A percentile compares a stretch with the other conserved stretches of the same genome.
Evolutionary conservation across 2,888 invertebrate genomes (phyloP).

Genomic region (Plebejus argus): DNA sequence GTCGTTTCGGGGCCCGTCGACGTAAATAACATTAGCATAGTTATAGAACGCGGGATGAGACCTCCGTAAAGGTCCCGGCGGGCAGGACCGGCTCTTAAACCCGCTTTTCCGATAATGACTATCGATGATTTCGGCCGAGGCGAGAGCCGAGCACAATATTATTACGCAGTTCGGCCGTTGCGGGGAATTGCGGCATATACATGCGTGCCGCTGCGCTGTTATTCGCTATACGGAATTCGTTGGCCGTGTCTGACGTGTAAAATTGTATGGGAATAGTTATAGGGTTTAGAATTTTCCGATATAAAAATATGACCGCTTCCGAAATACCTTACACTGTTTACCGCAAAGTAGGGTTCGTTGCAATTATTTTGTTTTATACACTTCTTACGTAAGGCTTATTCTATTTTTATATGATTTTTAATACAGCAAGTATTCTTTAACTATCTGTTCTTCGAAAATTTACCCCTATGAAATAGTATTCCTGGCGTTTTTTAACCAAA

Average conservation of each 20-base stretch:
- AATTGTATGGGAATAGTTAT: conserved; percentile 37
- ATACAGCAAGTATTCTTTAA: too few relatives aligned
- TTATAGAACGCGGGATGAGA: conserved; percentile 79
- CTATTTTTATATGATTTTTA: too few relatives aligned
- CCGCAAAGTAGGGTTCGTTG: not conserved
- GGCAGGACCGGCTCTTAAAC: conserved; percentile 75
- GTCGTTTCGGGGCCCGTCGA: conserved; percentile 73
- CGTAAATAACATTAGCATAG: conserved; percentile 81
- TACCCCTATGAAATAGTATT: too few relatives aligned
- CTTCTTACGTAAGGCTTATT: not conserved
- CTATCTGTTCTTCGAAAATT: too few relatives aligned
- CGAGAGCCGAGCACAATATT: conserved; percentile 73
- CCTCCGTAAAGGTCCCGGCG: conserved; percentile 75
- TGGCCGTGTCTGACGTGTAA: conserved; percentile 43
- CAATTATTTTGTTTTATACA: not conserved
- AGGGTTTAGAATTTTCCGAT: not conserved
- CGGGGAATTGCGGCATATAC: conserved; percentile 73
- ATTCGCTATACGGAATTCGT: conserved; percentile 58
- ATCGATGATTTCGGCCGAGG: conserved; percentile 77
- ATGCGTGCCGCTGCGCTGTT: conserved; percentile 63
- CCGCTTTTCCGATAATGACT: conserved; percentile 79
- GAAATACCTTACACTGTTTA: not conserved
- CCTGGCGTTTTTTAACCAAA: too few relatives aligned
- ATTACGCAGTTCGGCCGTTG: conserved; percentile 73
- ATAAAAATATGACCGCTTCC: not conserved